Evolutionary conservation across 2,113 vertebrate genomes (phyloP), one percentile per base, ranked within the genome.

Genomic region (Coryphaenoides rupestris): DNA sequence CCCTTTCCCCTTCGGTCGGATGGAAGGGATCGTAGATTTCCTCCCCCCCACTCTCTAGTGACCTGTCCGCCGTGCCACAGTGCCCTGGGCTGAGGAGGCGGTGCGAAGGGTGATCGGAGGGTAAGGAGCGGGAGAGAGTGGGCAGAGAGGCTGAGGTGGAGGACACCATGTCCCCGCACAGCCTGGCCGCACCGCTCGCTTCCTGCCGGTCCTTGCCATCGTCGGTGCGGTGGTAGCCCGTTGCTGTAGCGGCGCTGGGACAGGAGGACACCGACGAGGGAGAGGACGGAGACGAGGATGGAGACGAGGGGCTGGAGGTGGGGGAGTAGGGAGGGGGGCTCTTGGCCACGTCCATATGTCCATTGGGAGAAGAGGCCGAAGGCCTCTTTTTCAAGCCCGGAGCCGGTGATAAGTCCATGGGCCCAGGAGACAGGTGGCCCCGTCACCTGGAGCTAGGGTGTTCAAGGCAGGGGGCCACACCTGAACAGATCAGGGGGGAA

Each of bases 21-120:
- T 93, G 89, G 68, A 95, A 95, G n/a, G 94, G 93, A 63, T 95
- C 92, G 7, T 95, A 94, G 66, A 94, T 93, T 55, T 94, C 93
- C 1, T 79, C 85, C 23, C 84, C 78, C 46, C 58, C 19, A 1
- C 22, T 63, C 19, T 82, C 80, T 22, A 66, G 68, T 46, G 84
- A 65, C 56, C 50, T 70, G 33, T 75, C 66, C 4, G 55, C 59
- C 24, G 49, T 28, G 12, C 69, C 6, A 28, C 21, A 68, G 50
- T 59, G 79, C 62, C 55, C 65, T 16, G 58, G 65, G 33, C 1
- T 16, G 58, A 65, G 53, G 58, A 65, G 53, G 55, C 65, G 66
- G 17, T 65, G 74, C 3, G 59, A 68, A 16, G 69, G 68, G 40
- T 80, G 68, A 1, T 69, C 67, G 19, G 68, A 70, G 40, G 68